Conservation (phyloP, 2,797 vertebrate species). For the Hypotaenidia okinawae region DNA sequence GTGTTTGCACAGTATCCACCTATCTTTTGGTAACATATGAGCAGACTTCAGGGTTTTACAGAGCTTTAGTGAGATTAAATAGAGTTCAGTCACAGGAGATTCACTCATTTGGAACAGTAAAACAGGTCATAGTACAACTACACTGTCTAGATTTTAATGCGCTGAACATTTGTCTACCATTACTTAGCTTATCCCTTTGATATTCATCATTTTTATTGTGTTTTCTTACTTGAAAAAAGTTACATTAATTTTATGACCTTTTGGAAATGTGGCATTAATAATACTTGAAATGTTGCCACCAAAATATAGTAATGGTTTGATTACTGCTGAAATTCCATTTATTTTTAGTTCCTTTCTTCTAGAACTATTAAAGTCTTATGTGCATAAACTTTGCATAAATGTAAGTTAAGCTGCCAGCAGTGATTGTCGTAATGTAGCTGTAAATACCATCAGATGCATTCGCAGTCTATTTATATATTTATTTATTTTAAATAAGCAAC, state of each 20-base stretch:
- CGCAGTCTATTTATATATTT: background rate
- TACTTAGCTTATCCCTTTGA: background rate
- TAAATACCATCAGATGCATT: background rate
- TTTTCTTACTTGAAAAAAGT: background rate
- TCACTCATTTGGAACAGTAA: background rate
- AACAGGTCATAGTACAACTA: background rate
- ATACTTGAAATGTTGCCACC: background rate
- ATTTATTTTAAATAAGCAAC: background rate
- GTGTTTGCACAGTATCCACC: background rate
- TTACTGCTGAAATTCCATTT: conserved; percentile 29
- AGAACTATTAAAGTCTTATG: background rate
- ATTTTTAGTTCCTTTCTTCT: conserved; percentile 39
- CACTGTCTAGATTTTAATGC: background rate
- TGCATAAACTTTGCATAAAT: conserved; percentile 33
- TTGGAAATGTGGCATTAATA: background rate
- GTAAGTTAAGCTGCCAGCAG: conserved; percentile 20
- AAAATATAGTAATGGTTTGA: background rate
- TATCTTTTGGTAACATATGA: background rate
- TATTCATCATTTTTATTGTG: background rate
- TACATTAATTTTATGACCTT: background rate
- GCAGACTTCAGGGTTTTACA: background rate
- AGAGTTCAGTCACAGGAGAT: background rate
- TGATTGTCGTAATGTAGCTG: conserved; percentile 12
- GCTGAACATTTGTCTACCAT: background rate
- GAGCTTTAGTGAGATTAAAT: background rate